Evolutionary conservation across 2,797 vertebrate species (phyloP), one percentile per base, ranked within the genome.

Genomic region (Sarcophilus harrisii): DNA sequence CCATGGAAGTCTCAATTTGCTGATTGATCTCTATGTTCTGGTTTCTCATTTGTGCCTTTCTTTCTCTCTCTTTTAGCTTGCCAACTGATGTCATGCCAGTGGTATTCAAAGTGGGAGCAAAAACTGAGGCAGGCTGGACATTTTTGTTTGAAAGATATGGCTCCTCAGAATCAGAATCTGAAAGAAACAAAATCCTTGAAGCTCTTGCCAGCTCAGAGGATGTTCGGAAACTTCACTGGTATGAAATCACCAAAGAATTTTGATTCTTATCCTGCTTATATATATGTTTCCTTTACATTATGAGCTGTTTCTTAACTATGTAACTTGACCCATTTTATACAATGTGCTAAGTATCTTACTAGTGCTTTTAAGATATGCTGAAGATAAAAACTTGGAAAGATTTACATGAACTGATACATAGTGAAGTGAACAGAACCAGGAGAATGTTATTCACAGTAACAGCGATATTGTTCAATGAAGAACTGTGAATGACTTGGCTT

Each of bases 161-260:
- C 5, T 10, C 96, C 45, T 96, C 98, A 95, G 96, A 97, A 95
- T 99, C 98, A 91, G 99, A 99, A 98, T 96, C 99, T 55, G 99
- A 99, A 97, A 99, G 99, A 97, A 98, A 98, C 91, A 99, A 99
- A 98, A 99, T 99, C 66, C 98, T 99, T 28, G 98, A 98, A 97
- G 99, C 99, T 5, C 98, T 99, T 92, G 99, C 99, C 94, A 99
- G 99, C 96, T 99, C 99, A 62, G 99, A 99, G 93, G 98, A 99
- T 96, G 96, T 98, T 90, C 97, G 94, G 32, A 98, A 93, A 93
- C 98, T 99, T 62, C 98, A 98, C 3, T 99, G 99, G 99, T 99
- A 98, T 97, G 99, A 97, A 96, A 54, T 14, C 92, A 29, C 29
- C 29, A 73, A 49, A 92, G 93, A 45, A 58, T 52, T 81, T 24